Evolutionary conservation across 1,140 invertebrate species (phyloP).

Genomic region (Propsilocerus akamusi): DNA sequence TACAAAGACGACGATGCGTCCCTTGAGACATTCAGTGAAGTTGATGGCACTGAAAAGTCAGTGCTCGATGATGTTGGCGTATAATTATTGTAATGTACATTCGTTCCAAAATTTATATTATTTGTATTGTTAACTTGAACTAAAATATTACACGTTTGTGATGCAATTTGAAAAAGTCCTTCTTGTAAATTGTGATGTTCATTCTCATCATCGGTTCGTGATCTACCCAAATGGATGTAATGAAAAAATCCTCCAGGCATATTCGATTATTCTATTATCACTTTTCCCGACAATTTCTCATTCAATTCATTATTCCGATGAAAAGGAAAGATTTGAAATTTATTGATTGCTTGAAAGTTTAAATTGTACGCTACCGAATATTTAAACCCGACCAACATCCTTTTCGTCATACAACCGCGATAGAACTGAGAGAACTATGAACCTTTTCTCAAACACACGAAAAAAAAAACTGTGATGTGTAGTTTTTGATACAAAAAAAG

Average conservation of each 20-base stretch:
- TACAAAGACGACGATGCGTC: not conserved
- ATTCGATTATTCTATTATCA: too few relatives aligned
- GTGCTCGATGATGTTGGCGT: conserved; percentile 24
- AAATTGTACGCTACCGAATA: too few relatives aligned
- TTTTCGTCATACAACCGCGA: too few relatives aligned
- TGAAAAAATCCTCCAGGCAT: conserved; percentile 35
- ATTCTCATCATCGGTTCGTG: conserved; percentile 9
- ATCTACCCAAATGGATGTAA: conserved; percentile 28
- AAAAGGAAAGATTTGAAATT: too few relatives aligned
- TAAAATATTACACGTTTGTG: conserved; percentile 47
- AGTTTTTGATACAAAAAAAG: too few relatives aligned
- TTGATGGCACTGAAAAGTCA: conserved; percentile 23
- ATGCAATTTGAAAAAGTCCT: conserved; percentile 48
- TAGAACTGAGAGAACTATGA: too few relatives aligned
- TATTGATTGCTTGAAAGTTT: too few relatives aligned
- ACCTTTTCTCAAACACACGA: too few relatives aligned
- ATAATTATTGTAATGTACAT: conserved; percentile 33
- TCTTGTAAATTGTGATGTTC: conserved; percentile 40
- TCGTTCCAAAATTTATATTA: conserved; percentile 44
- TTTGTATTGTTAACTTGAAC: conserved; percentile 55
- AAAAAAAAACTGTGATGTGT: too few relatives aligned
- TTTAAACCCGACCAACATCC: too few relatives aligned
- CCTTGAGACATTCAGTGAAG: not conserved
- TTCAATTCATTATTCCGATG: too few relatives aligned
- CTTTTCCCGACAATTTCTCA: too few relatives aligned